Percentiles rank a stretch among this genome's conserved stretches.
Evolutionary conservation across 35 echinoderm and acorn worm species (phyloP).

Genomic region (Eucidaris tribuloides): DNA sequence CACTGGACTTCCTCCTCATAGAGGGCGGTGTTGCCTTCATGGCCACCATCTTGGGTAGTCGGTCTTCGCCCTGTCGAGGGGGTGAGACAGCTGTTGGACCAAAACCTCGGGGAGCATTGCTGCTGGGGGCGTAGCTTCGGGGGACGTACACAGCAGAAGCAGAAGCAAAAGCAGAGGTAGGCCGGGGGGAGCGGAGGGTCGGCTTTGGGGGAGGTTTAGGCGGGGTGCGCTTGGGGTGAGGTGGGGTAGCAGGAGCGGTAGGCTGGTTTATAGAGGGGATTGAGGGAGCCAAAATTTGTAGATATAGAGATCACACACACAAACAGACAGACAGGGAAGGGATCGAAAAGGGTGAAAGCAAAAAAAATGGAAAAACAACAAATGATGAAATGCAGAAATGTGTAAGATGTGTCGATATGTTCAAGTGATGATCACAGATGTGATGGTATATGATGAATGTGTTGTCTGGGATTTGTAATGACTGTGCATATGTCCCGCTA

Average conservation of each 20-base stretch:
- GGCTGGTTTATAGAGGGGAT: too few species aligned
- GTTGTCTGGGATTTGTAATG: too few species aligned
- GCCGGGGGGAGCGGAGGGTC: neutral
- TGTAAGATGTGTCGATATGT: too few species aligned
- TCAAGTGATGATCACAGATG: too few species aligned
- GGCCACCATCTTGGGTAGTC: neutral
- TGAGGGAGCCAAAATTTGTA: too few species aligned
- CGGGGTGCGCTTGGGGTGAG: constrained; percentile 39
- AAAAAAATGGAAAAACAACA: neutral
- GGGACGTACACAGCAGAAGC: neutral
- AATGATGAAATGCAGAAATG: neutral
- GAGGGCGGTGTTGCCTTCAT: neutral
- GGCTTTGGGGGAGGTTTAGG: constrained; percentile 53
- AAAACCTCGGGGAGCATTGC: neutral
- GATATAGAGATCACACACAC: too few species aligned
- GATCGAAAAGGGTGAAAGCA: too few species aligned
- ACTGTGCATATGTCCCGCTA: too few species aligned
- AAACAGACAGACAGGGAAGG: too few species aligned
- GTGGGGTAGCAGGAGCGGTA: constrained; percentile 20
- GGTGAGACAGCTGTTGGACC: constrained; percentile 6
- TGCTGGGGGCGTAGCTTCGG: neutral
- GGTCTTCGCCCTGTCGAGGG: neutral
- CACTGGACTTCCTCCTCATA: constrained; percentile 11
- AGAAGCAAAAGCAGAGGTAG: neutral
- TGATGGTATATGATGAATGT: too few species aligned